These are phyloP conservation scores for Cydia strobilella DNA, from an alignment of 1,140 invertebrate genomes.

Conservation along the genomic window DNA sequence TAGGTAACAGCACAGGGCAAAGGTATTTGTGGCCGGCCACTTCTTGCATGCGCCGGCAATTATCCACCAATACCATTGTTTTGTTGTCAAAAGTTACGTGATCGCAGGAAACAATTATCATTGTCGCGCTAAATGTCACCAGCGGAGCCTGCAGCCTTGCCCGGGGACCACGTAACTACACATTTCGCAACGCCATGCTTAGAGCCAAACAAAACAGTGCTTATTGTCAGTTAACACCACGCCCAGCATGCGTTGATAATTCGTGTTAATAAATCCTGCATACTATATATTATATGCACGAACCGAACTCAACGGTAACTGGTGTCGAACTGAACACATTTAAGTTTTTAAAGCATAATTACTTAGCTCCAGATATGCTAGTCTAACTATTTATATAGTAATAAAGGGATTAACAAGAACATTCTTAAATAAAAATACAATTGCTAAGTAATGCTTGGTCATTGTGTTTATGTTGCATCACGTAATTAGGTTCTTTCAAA, in stretches of 20 bases:
- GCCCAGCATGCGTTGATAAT: conserved; percentile 27
- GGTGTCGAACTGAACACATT: not conserved
- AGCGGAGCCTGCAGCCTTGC: conserved; percentile 43
- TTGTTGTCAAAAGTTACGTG: conserved; percentile 47
- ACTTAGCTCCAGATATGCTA: not conserved
- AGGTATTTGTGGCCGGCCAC: not conserved
- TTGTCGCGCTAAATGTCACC: conserved; percentile 52
- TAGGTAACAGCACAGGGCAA: not conserved
- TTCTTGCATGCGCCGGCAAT: conserved; percentile 14
- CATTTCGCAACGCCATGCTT: conserved; percentile 38
- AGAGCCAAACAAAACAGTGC: conserved; percentile 21
- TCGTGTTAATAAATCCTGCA: conserved; percentile 26
- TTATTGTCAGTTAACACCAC: conserved; percentile 30
- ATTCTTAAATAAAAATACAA: not conserved
- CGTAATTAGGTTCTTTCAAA: not conserved
- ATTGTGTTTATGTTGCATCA: not conserved
- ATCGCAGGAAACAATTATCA: conserved; percentile 51
- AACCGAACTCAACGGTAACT: not conserved
- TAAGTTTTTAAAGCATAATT: not conserved
- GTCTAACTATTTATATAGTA: not conserved
- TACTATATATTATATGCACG: no score
- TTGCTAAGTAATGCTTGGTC: not conserved
- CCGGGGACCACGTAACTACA: conserved; percentile 36
- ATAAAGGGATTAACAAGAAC: not conserved
- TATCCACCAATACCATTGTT: conserved; percentile 40